These are phyloP conservation scores for Echinops telfairi DNA, from an alignment of 2,113 vertebrate genomes.

Conservation along the genomic window DNA sequence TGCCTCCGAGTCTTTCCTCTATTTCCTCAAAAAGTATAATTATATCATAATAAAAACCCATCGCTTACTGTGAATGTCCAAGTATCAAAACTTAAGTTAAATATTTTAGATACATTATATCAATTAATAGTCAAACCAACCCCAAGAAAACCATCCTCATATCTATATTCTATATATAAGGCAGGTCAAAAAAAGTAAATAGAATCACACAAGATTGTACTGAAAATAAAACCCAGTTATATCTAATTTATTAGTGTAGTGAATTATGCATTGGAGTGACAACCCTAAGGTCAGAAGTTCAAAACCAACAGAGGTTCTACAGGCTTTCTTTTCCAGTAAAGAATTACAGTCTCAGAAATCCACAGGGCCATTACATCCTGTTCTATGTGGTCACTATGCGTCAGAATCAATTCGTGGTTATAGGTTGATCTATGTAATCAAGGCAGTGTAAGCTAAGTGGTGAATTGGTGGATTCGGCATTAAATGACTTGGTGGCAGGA, in stretches of 20 bases:
- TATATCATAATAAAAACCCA: background rate
- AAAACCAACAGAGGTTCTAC: no score
- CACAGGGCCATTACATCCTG: no score
- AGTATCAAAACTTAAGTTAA: background rate
- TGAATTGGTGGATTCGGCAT: background rate
- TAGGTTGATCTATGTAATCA: background rate
- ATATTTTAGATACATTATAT: background rate
- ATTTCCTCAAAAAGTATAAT: background rate
- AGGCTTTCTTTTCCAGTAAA: no score
- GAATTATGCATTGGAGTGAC: no score
- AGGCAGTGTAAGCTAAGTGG: background rate
- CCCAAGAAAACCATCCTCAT: background rate
- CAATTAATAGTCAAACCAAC: background rate
- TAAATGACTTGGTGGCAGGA: background rate
- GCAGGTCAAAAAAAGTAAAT: background rate
- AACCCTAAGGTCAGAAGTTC: no score
- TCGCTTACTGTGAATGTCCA: background rate
- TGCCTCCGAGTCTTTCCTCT: no score
- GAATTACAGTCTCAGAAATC: no score
- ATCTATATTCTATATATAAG: background rate
- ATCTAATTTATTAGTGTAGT: background rate
- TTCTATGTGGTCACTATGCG: no score
- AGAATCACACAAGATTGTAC: background rate
- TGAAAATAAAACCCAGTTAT: background rate
- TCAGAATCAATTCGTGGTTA: background rate